These are phyloP conservation scores for Hiodon alosoides DNA, from an alignment of 2,113 vertebrate species.

Conservation along the genomic window DNA sequence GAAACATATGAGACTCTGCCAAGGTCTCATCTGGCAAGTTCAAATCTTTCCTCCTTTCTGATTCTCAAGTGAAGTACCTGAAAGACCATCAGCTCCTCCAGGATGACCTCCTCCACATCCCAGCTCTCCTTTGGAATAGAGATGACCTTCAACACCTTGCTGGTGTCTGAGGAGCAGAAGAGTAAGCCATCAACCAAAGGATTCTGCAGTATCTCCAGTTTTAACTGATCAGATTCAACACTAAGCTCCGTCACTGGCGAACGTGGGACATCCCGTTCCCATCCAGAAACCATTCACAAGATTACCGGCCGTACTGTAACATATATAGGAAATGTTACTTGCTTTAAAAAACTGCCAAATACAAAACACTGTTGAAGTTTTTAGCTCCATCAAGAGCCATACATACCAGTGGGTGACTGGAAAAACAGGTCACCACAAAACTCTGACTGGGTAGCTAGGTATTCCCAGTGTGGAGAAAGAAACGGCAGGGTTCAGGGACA, in stretches of 20 bases:
- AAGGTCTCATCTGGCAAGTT: neutral
- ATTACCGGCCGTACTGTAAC: too few relatives aligned
- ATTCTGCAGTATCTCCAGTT: neutral
- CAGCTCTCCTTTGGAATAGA: slow-evolving; percentile 52
- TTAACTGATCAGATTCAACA: too few relatives aligned
- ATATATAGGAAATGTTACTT: too few relatives aligned
- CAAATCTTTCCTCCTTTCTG: neutral
- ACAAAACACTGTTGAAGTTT: neutral
- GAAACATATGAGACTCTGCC: slow-evolving; percentile 27
- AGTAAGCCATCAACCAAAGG: neutral
- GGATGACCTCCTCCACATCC: slow-evolving; percentile 59
- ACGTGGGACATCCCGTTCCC: too few relatives aligned
- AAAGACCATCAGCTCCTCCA: slow-evolving; percentile 70
- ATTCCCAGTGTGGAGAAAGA: too few relatives aligned
- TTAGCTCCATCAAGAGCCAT: neutral
- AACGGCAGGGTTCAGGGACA: neutral
- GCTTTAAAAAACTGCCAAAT: too few relatives aligned
- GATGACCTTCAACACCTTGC: slow-evolving; percentile 71
- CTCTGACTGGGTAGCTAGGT: too few relatives aligned
- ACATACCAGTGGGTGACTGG: too few relatives aligned
- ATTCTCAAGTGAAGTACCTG: slow-evolving; percentile 53
- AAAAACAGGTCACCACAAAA: too few relatives aligned
- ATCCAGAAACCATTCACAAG: too few relatives aligned
- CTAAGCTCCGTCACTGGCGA: too few relatives aligned
- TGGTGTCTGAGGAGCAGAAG: slow-evolving; percentile 56